Conservation (phyloP, 2,797 vertebrate genomes). For the Heliangelus exortis region DNA sequence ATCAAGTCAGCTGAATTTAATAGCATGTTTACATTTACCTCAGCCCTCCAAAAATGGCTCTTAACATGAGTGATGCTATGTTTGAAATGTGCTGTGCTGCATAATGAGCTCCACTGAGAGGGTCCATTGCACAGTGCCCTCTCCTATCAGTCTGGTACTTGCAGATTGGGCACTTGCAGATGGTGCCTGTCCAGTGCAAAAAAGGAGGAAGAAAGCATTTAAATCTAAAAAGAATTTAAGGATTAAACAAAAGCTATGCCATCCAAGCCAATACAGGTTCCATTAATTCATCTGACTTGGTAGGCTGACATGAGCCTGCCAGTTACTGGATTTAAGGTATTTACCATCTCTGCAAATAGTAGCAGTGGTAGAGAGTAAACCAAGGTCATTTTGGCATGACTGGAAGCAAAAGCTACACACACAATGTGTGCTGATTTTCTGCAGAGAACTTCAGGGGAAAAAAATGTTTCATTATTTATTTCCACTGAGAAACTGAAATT, state of each 20-base stretch:
- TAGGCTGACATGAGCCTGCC: neutral
- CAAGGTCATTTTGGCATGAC: neutral
- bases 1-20: slow-evolving; percentile 19
- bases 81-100: neutral
- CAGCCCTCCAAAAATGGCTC: neutral
- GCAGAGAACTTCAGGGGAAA: neutral
- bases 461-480: neutral
- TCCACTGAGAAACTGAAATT: neutral
- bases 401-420: neutral
- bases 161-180: neutral
- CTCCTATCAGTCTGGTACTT: neutral
- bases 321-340: neutral
- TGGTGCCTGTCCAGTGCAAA: neutral
- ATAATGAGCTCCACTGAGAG: neutral
- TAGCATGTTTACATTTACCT: neutral
- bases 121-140: neutral
- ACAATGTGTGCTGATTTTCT: neutral
- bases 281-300: neutral
- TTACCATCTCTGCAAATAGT: neutral
- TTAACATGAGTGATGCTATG: neutral
- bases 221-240: neutral
- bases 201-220: neutral
- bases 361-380: neutral
- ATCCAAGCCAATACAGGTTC: neutral
- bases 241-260: neutral